A percentile compares a stretch with the other conserved stretches of the same genome.
Conservation (phyloP, 2,113 vertebrate genomes). For the Crotophaga sulcirostris region DNA sequence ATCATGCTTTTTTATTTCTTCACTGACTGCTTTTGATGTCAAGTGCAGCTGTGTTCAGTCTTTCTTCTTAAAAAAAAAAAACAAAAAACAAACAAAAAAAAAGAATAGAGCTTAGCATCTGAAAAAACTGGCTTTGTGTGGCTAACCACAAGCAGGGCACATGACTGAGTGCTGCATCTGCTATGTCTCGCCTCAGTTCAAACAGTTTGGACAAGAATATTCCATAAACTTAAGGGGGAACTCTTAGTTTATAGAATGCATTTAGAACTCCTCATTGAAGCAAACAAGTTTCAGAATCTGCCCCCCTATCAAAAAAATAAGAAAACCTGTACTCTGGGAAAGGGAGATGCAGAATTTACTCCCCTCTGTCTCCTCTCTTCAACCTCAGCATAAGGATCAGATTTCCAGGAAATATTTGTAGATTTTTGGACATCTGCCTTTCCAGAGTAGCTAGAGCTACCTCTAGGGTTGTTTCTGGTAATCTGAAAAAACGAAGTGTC, state of each 20-base stretch:
- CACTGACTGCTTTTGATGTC: neutral
- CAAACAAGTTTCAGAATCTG: neutral
- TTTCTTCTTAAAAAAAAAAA: neutral
- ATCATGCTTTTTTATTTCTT: neutral
- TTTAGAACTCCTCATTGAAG: neutral
- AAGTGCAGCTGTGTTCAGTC: constrained; percentile 32
- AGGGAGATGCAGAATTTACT: neutral
- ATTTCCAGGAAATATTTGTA: constrained; percentile 14
- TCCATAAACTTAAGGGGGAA: constrained; percentile 14
- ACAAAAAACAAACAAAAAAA: neutral
- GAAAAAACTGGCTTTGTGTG: constrained; percentile 41
- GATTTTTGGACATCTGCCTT: neutral
- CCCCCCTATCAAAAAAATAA: neutral
- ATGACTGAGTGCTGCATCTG: constrained; percentile 38
- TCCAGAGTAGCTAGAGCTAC: neutral
- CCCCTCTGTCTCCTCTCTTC: neutral
- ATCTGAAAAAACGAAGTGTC: neutral
- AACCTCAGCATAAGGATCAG: neutral
- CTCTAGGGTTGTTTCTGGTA: neutral
- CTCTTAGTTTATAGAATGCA: neutral
- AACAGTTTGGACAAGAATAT: neutral
- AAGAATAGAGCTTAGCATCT: neutral
- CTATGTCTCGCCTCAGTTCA: neutral
- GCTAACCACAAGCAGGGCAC: constrained; percentile 27
- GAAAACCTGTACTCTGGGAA: neutral